Evolutionary conservation across 2,113 vertebrate genomes (phyloP), one percentile per base, ranked within the genome.

Genomic region (Erinaceus europaeus): DNA sequence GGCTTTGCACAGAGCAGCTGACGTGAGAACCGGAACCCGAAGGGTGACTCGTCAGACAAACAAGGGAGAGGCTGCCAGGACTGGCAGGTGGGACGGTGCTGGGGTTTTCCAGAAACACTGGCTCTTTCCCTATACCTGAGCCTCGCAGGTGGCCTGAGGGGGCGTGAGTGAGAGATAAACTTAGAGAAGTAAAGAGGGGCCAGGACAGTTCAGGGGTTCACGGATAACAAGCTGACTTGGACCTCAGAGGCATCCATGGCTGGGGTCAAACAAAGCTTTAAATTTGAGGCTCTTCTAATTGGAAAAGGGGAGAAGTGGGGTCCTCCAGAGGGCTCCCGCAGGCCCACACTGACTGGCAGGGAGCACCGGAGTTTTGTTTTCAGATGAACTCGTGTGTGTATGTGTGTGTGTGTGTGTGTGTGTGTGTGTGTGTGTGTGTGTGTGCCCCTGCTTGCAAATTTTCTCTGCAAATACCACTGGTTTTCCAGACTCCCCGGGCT

Each of bases 111-210:
- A 71, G 12, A 36, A 32, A 34, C 1, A 17, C 59, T 50, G 86
- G 38, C 38, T 90, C 71, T 65, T 86, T 29, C 38, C 32, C 10
- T 20, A 59, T 50, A 53, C 55, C 75, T 64, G 14, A 57, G 46
- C 36, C 46, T 44, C 5, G 18, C 40, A 89, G 93, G 84, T 88
- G 67, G 77, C 75, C 67, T 46, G 64, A 77, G 81, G 67, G 44
- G 68, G 74, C n/a, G 64, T 29, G 53, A 42, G 42, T n/a, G 27
- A 69, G 67, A 64, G 88, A 89, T 3, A 86, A 84, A 74, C 53
- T 25, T 25, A 55, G 53, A 7, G 53, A 74, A 46, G 38, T 8
- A 67, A 67, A 38, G 44, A 79, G 64, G 53, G 65, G 8, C 42
- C 7, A 34, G 79, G 53, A 25, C 17, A 25, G 20, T 15, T 8